Conservation (phyloP, 1,140 invertebrate species). For the Nautilus pompilius region DNA sequence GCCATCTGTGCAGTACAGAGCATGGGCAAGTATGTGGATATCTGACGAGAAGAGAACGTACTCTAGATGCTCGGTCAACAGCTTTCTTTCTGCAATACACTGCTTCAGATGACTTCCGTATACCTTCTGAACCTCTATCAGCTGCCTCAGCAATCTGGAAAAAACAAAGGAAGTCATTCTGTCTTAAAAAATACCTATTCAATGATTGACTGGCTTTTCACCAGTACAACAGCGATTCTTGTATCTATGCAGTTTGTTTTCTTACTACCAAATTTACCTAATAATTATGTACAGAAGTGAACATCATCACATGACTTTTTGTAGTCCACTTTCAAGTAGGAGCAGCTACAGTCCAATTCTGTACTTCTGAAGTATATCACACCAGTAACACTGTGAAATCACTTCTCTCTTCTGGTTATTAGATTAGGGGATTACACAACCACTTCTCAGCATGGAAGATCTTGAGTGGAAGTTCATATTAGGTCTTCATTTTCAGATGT, state of each 20-base stretch:
- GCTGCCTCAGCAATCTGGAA: conserved; percentile 60
- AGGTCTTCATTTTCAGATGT: no score
- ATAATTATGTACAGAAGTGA: background rate
- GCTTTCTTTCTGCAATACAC: conserved; percentile 69
- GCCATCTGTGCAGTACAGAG: background rate
- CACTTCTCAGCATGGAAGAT: no score
- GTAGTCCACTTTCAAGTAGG: background rate
- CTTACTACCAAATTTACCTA: background rate
- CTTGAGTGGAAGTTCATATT: no score
- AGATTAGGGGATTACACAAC: no score
- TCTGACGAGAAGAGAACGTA: conserved; percentile 10
- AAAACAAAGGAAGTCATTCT: conserved; percentile 4
- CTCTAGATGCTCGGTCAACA: conserved; percentile 55
- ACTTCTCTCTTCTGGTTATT: no score
- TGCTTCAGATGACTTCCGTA: conserved; percentile 71
- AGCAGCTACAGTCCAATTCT: no score
- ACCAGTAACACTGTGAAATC: no score
- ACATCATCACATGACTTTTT: background rate
- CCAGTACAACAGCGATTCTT: background rate
- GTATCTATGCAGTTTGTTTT: background rate
- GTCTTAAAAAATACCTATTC: conserved; percentile 5
- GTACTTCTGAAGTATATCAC: no score
- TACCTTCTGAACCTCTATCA: conserved; percentile 69
- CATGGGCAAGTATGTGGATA: background rate
- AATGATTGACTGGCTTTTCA: background rate